Evolutionary conservation across 2,113 vertebrate species (phyloP).

Genomic region (Onychostruthus taczanowskii): DNA sequence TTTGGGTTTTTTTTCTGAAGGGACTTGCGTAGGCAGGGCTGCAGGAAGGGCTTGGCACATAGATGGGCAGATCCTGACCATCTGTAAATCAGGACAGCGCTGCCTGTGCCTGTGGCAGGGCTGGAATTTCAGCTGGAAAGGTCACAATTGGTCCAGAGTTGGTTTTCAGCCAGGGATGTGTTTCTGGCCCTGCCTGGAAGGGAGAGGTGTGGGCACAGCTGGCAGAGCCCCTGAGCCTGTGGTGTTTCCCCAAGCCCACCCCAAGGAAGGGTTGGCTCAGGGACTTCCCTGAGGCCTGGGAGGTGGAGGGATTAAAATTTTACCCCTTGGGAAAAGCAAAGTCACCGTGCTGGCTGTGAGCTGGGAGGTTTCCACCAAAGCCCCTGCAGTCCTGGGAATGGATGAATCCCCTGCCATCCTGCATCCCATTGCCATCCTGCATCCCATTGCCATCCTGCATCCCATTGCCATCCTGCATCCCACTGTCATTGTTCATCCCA

Average conservation of each 20-base stretch:
- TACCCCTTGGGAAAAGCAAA: background rate
- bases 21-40: background rate
- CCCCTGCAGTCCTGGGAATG: background rate
- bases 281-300: background rate
- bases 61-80: background rate
- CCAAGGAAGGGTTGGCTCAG: background rate
- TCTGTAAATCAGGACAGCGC: background rate
- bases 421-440: fast-evolving
- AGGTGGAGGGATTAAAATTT: background rate
- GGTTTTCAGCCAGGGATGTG: background rate
- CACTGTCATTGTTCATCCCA: fast-evolving
- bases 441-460: fast-evolving
- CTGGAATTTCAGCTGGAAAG: background rate
- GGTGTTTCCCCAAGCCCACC: background rate
- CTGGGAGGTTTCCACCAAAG: background rate
- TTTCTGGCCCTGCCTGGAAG: background rate
- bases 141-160: background rate
- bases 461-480: fast-evolving
- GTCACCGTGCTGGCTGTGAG: background rate
- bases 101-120: background rate
- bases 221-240: background rate
- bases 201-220: background rate
- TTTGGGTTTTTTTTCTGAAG: background rate
- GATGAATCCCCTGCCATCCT: fast-evolving
- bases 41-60: background rate